Conservation (phyloP, 2,113 vertebrate species). For the Psittacara wagleri region DNA sequence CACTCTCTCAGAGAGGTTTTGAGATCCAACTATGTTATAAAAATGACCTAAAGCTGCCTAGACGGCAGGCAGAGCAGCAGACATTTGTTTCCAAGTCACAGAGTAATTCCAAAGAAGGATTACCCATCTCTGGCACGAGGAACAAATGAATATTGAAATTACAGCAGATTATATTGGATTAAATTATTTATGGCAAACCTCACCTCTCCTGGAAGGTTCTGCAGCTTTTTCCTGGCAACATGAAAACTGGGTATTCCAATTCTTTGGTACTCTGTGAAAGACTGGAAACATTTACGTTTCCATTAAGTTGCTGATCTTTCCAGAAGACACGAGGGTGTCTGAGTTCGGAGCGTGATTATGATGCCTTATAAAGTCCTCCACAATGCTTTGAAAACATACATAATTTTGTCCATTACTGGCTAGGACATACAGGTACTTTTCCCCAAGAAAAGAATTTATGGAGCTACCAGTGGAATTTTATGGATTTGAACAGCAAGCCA, state of each 20-base stretch:
- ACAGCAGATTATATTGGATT: slow-evolving; percentile 64
- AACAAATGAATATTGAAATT: slow-evolving; percentile 55
- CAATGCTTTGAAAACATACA: slow-evolving; percentile 2
- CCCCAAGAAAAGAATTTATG: slow-evolving; percentile 24
- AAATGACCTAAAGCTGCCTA: slow-evolving; percentile 42
- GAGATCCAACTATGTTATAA: slow-evolving; percentile 41
- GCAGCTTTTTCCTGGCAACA: slow-evolving; percentile 54
- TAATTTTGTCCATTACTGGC: not conserved
- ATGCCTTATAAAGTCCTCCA: slow-evolving; percentile 16
- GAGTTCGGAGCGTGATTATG: not conserved
- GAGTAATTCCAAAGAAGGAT: slow-evolving; percentile 53
- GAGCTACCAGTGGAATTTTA: not conserved
- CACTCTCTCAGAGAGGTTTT: slow-evolving; percentile 19
- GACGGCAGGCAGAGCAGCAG: slow-evolving; percentile 16
- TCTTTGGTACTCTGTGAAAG: slow-evolving; percentile 35
- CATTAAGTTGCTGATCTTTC: slow-evolving; percentile 47
- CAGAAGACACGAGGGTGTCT: slow-evolving; percentile 37
- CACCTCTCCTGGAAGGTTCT: slow-evolving; percentile 60
- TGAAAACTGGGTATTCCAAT: slow-evolving; percentile 27
- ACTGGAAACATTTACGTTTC: slow-evolving; percentile 60
- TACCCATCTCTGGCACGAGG: slow-evolving; percentile 38
- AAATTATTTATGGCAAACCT: slow-evolving; percentile 65
- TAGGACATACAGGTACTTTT: not conserved
- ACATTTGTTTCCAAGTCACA: slow-evolving; percentile 7
- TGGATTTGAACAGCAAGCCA: not conserved